Percentiles rank a stretch among this genome's conserved stretches.
These are phyloP conservation scores for Isoperla grammatica DNA, from an alignment of 2,888 invertebrate genomes.

Conservation along the genomic window DNA sequence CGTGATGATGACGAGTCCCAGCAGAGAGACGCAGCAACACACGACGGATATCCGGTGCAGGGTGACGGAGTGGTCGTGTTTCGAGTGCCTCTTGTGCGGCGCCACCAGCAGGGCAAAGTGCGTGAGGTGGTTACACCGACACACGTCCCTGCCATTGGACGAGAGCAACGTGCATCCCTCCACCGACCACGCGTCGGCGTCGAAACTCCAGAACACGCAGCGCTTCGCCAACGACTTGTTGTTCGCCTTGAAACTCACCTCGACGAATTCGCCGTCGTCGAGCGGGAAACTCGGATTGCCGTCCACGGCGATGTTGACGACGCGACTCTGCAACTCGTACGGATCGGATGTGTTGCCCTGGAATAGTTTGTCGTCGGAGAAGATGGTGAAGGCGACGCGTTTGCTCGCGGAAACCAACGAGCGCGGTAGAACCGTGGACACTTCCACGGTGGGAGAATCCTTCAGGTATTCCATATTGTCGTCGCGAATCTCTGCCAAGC, in stretches of 20 bases:
- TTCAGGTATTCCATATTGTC: not conserved
- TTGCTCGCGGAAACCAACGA: conserved; percentile 4
- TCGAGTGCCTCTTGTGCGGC: conserved; percentile 25
- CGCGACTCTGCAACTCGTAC: conserved; percentile 34
- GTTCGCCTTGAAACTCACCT: conserved; percentile 30
- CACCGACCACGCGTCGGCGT: conserved; percentile 33
- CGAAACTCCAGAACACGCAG: conserved; percentile 57
- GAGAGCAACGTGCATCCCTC: conserved; percentile 31
- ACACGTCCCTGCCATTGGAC: conserved; percentile 29
- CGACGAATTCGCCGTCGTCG: conserved; percentile 24
- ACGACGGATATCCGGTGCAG: conserved; percentile 54
- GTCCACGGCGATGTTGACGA: conserved; percentile 35
- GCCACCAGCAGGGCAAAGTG: conserved; percentile 53
- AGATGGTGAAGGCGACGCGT: conserved; percentile 22
- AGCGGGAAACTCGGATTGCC: conserved; percentile 17
- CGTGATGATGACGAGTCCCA: conserved; percentile 54
- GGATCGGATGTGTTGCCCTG: not conserved
- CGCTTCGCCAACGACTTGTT: conserved; percentile 17
- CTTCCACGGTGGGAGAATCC: not conserved
- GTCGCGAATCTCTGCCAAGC: not conserved
- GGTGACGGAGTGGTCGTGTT: conserved; percentile 39
- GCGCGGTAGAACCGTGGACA: not conserved
- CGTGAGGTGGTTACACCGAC: conserved; percentile 54
- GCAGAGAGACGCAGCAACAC: conserved; percentile 54
- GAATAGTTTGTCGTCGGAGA: conserved; percentile 13